Evolutionary conservation across 2,888 invertebrate genomes (phyloP).

Genomic region (Acheta domesticus): DNA sequence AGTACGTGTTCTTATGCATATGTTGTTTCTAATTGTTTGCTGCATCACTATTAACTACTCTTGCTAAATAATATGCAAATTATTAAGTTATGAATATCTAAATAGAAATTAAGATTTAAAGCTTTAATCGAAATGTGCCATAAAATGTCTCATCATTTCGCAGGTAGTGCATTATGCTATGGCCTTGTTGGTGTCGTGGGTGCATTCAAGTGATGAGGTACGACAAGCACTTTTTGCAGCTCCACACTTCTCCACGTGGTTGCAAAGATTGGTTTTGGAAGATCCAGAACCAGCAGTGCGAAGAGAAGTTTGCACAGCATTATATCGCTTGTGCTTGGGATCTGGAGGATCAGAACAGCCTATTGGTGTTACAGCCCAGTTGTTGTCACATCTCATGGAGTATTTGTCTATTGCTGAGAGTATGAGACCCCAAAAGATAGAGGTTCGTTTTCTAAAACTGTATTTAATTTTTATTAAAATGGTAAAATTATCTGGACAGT

Average conservation of each 20-base stretch:
- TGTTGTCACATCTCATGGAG: conserved; percentile 74
- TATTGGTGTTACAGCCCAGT: conserved; percentile 67
- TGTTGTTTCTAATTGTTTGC: too few species aligned
- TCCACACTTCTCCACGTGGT: conserved; percentile 67
- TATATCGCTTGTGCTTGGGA: conserved; percentile 83
- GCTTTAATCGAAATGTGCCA: too few species aligned
- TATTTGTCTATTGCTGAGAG: conserved; percentile 80
- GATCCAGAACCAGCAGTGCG: conserved; percentile 90
- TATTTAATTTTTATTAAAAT: background rate
- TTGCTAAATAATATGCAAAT: too few species aligned
- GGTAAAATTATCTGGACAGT: conserved; percentile 37
- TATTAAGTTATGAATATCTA: too few species aligned
- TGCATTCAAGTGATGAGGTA: conserved; percentile 80
- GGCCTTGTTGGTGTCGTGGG: conserved; percentile 89
- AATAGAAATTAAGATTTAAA: too few species aligned
- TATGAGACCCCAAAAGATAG: conserved; percentile 66
- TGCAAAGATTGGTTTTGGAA: conserved; percentile 80
- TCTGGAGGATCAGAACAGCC: conserved; percentile 50
- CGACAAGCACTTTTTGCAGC: conserved; percentile 72
- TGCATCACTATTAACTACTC: too few species aligned
- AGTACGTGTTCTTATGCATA: too few species aligned
- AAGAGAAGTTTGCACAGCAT: conserved; percentile 85
- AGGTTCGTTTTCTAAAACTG: conserved; percentile 43
- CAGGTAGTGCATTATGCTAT: conserved; percentile 86
- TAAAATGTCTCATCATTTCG: too few species aligned